Percentiles rank a stretch among this genome's conserved stretches.
Conservation (phyloP, 2,797 vertebrate species). For the Chrysolophus pictus region DNA sequence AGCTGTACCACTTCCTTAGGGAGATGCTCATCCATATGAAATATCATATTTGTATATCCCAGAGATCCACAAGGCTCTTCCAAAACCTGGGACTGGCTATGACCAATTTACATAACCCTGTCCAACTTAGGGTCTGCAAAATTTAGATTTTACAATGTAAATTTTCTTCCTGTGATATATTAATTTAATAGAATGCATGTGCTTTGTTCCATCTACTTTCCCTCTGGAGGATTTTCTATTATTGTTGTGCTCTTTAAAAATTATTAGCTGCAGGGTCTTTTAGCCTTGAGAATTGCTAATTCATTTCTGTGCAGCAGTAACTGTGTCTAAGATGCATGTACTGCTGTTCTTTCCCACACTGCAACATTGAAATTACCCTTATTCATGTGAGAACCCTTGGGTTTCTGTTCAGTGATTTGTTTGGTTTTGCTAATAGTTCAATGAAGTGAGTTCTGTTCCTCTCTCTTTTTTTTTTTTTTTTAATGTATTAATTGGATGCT, state of each 20-base stretch:
- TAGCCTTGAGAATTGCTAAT: neutral
- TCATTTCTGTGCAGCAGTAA: neutral
- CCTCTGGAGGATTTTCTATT: neutral
- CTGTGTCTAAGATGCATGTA: neutral
- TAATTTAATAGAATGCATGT: neutral
- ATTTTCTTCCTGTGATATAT: neutral
- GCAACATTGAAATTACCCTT: neutral
- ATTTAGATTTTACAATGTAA: neutral
- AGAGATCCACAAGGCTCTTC: neutral
- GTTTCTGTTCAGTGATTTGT: neutral
- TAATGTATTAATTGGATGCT: neutral
- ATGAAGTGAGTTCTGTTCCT: neutral
- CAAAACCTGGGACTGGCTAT: neutral
- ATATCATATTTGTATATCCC: neutral
- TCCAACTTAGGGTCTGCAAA: neutral
- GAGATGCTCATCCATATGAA: neutral
- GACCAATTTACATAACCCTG: neutral
- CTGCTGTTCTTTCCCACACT: neutral
- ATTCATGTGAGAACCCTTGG: neutral
- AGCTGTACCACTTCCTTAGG: neutral
- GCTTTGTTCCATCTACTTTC: slow-evolving; percentile 7
- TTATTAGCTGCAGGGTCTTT: neutral
- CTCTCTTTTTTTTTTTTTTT: neutral
- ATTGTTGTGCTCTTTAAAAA: neutral
- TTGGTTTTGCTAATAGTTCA: neutral